Base-by-base conservation (phyloP, 2,888 invertebrate species). In the Philhelius pedissequus region DNA sequence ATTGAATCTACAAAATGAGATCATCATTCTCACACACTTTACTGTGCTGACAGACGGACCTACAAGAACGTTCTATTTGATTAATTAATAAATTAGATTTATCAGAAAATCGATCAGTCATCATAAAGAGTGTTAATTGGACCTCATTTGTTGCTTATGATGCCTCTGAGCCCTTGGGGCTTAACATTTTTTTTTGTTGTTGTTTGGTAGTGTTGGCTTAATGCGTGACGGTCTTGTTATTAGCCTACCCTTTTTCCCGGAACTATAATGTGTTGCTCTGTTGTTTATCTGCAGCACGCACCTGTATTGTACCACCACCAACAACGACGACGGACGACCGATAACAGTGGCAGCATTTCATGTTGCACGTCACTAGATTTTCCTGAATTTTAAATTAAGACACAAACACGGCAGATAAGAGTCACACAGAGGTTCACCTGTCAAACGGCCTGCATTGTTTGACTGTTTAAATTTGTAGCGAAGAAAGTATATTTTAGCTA, bases 401-500 rank as follows among this genome's bases (percentile, higher is more conserved):
- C 71, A 69, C 69, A 74, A 69, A 64, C 74, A 74, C 70, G 25
- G 52, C 27, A 78, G 48, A 77, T 69, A 78, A 58, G 40, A 40
- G 66, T 30, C 74, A 66, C 68, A 68, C 48, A 45, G 77, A 71
- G 66, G 70, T 68, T 76, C 48, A 54, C 75, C 84, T 80, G 84
- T 84, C 84, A 84, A 80, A 84, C 70, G 30, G 75, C 80, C 80
- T 71, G 84, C 84, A 84, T 84, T 84, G 84, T 84, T 80, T 66
- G 66, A 71, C 84, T 76, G 71, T 84, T 80, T 70, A 60, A 43
- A 64, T 38, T 40, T 56, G 70, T 54, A 60, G 8, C 70, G 45
- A 84, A 80, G 84, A 84, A 84, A 84, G 80, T 84, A 80, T 56
- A 11, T 30, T 35, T 45, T 35, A 35, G 32, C 11, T 75, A 50